Conservation (phyloP, 2,113 vertebrate species). For the Gallinago paraguaiae region DNA sequence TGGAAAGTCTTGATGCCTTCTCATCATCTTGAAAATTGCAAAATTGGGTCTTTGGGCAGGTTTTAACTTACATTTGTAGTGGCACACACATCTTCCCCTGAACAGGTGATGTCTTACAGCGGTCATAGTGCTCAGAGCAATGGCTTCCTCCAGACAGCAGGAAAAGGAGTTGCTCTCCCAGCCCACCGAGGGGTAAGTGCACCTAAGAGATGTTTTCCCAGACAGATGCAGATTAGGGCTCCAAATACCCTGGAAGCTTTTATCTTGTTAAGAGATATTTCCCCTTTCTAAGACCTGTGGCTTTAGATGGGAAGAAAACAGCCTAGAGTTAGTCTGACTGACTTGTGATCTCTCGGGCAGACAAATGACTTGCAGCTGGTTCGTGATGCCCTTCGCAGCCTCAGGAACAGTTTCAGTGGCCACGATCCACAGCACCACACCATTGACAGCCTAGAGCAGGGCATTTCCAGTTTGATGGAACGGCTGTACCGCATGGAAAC, state of each 20-base stretch:
- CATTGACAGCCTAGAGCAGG: conserved; percentile 97
- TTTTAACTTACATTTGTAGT: not conserved
- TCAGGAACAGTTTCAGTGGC: conserved; percentile 91
- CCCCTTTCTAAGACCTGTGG: not conserved
- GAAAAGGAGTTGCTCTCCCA: conserved; percentile 74
- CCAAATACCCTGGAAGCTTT: not conserved
- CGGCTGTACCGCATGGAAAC: conserved; percentile 82
- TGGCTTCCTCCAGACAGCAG: conserved; percentile 79
- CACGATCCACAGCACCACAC: conserved; percentile 97
- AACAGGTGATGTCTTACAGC: conserved; percentile 66
- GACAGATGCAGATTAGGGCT: not conserved
- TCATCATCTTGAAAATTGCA: not conserved
- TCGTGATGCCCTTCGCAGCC: conserved; percentile 88
- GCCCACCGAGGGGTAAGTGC: conserved; percentile 80
- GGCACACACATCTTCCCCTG: not conserved
- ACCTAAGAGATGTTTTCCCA: not conserved
- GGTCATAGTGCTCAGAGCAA: conserved; percentile 81
- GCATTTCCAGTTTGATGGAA: conserved; percentile 92
- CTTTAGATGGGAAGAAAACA: not conserved
- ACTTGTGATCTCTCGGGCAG: conserved; percentile 61
- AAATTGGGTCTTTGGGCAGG: not conserved
- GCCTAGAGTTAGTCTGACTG: not conserved
- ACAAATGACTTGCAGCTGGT: conserved; percentile 92
- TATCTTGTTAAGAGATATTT: not conserved
- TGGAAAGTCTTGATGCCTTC: not conserved